phyloP scores from a whole-genome alignment of 1,140 invertebrate genomes.

The Lineus longissimus region DNA sequence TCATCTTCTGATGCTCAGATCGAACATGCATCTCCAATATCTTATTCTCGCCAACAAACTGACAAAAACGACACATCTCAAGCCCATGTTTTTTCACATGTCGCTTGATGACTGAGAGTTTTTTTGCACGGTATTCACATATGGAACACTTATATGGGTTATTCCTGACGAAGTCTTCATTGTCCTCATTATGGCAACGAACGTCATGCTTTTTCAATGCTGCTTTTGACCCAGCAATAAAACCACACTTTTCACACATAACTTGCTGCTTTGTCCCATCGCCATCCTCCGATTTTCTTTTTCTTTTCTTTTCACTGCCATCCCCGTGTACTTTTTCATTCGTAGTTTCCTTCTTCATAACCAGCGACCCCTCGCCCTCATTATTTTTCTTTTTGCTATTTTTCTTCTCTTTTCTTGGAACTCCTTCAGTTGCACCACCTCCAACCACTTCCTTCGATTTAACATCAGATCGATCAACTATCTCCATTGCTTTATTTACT shows the following conservation, averaged over 20 bases:
- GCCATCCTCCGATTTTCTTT: slow-evolving; percentile 16
- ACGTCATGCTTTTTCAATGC: slow-evolving; percentile 28
- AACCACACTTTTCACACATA: slow-evolving; percentile 37
- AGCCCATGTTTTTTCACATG: slow-evolving; percentile 37
- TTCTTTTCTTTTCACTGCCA: slow-evolving; percentile 10
- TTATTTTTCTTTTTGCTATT: too few species aligned
- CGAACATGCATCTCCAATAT: slow-evolving; percentile 13
- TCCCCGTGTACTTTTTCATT: slow-evolving; percentile 10
- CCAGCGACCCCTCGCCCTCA: too few species aligned
- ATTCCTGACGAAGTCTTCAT: background rate
- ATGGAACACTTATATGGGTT: background rate
- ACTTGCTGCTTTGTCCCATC: background rate
- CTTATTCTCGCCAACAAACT: background rate
- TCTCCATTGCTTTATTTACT: too few species aligned
- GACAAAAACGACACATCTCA: slow-evolving; percentile 10
- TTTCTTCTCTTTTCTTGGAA: too few species aligned
- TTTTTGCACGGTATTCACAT: slow-evolving; percentile 34
- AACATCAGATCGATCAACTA: too few species aligned
- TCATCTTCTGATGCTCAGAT: slow-evolving; percentile 30
- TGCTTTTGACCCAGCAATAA: slow-evolving; percentile 28
- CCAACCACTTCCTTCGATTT: too few species aligned
- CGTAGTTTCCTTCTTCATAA: too few species aligned
- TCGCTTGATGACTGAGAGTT: slow-evolving; percentile 31
- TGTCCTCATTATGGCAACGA: slow-evolving; percentile 2
- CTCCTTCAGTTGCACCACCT: too few species aligned